Conservation (phyloP, 2,888 invertebrate genomes). For the Serrognathus titanus region DNA sequence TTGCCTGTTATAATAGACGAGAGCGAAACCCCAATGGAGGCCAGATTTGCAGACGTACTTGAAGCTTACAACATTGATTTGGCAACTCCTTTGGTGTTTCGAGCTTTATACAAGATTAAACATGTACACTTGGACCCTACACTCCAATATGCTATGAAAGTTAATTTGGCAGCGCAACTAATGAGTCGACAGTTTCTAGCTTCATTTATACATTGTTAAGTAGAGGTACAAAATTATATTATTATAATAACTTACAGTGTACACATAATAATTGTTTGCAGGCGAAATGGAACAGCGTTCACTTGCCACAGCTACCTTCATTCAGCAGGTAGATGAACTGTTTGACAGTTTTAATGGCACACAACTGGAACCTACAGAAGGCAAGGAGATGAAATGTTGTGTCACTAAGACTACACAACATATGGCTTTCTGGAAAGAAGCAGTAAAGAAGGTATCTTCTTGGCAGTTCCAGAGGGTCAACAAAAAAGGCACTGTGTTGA, state of each 20-base stretch:
- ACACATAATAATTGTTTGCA: conserved; percentile 1
- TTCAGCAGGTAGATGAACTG: conserved; percentile 24
- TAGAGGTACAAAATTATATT: not conserved
- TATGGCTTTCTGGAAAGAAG: conserved; percentile 14
- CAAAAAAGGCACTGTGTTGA: too few relatives aligned
- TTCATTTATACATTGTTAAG: not conserved
- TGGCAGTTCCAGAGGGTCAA: not conserved
- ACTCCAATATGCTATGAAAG: conserved; percentile 28
- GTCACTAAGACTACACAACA: conserved; percentile 20
- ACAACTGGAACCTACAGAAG: conserved; percentile 6
- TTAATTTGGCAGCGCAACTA: conserved; percentile 25
- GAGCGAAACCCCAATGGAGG: not conserved
- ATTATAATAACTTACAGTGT: not conserved
- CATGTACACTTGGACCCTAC: conserved; percentile 21
- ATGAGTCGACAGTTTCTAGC: conserved; percentile 16
- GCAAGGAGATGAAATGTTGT: conserved; percentile 12
- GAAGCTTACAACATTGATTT: conserved; percentile 1
- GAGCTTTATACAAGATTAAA: conserved; percentile 5
- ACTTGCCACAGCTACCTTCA: conserved; percentile 23
- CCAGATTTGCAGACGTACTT: not conserved
- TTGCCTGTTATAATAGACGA: conserved; percentile 2
- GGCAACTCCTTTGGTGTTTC: not conserved
- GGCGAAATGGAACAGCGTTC: conserved; percentile 14
- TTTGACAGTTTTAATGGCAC: conserved; percentile 30
- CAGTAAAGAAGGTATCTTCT: conserved; percentile 16